A percentile compares a stretch with the other conserved stretches of the same genome.
Evolutionary conservation across 2,888 invertebrate genomes (phyloP).

Genomic region (Stegophylla sp.): DNA sequence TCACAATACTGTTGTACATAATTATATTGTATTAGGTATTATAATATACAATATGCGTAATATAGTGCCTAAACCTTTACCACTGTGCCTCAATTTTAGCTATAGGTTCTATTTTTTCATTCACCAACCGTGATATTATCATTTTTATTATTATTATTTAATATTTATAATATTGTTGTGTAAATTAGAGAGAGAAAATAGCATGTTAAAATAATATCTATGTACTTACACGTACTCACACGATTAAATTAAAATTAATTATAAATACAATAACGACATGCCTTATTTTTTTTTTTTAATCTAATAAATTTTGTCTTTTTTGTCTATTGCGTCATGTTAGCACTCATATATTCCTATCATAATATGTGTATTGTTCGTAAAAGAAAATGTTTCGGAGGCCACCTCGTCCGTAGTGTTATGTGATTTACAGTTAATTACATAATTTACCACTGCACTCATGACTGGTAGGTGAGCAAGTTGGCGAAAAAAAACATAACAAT

Average conservation of each 20-base stretch:
- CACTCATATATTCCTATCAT: not conserved
- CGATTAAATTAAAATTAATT: too few relatives aligned
- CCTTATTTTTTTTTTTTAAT: too few relatives aligned
- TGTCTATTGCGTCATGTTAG: not conserved
- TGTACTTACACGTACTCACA: too few relatives aligned
- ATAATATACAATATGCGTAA: too few relatives aligned
- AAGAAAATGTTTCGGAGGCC: not conserved
- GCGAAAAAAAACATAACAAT: too few relatives aligned
- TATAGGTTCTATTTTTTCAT: constrained; percentile 44
- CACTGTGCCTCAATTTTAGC: constrained; percentile 48
- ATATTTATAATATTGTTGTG: not conserved
- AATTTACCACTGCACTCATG: not conserved
- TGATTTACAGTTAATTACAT: not conserved
- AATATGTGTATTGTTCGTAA: not conserved
- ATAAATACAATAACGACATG: too few relatives aligned
- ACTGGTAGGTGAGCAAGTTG: not conserved
- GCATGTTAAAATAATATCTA: too few relatives aligned
- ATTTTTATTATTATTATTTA: not conserved
- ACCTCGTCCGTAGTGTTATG: not conserved
- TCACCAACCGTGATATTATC: constrained; percentile 17
- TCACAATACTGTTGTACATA: constrained; percentile 18
- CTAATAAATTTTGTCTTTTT: not conserved
- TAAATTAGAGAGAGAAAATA: not conserved
- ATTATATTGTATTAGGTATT: too few relatives aligned
- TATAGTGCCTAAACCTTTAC: constrained; percentile 50